Base-by-base conservation (phyloP, 2,113 vertebrate genomes). In the Odontophorus gujanensis region DNA sequence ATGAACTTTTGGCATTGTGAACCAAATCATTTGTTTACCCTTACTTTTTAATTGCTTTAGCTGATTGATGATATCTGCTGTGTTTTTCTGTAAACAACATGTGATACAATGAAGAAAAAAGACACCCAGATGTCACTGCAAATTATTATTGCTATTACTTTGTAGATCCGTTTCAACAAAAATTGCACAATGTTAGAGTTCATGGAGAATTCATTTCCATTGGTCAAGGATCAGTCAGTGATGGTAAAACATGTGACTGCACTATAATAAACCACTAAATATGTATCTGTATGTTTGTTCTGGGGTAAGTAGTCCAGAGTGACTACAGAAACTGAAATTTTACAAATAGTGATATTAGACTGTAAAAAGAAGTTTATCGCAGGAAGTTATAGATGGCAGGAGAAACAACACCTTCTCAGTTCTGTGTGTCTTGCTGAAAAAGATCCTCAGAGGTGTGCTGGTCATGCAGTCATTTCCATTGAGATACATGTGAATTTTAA, bases 401-500 rank as follows among this genome's bases (percentile, higher is more conserved):
- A 83, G 25, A 8, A 48, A 43, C 28, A 63, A 40, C 51, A 55
- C 7, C 6, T 76, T 50, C 28, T n/a, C n/a, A 1, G 2, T 38
- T 17, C 25, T 51, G 12, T 51, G 32, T 26, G 48, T 17, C 47
- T 80, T 72, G 57, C 74, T 20, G 2, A 42, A 72, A 53, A 83
- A 90, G 25, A 68, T n/a, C 25, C 55, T 73, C 34, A 53, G 78
- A 93, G 61, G 45, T 66, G 53, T 71, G 36, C 71, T 89, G 74
- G 75, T 71, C 0, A 0, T 69, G 75, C 68, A 83, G 85, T 65
- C 63, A 62, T 75, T 83, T 78, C 67, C 92, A 87, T 36, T 53
- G 83, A 95, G 81, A 96, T 67, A 40, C 62, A 87, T 47, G 68
- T 73, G 78, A 74, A 66, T 91, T 96, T 81, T 94, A 93, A 96